Percentiles rank a stretch among this genome's conserved stretches.
phyloP scores from a whole-genome alignment of 2,113 vertebrate species.

The Lamprologus ornatipinnis region DNA sequence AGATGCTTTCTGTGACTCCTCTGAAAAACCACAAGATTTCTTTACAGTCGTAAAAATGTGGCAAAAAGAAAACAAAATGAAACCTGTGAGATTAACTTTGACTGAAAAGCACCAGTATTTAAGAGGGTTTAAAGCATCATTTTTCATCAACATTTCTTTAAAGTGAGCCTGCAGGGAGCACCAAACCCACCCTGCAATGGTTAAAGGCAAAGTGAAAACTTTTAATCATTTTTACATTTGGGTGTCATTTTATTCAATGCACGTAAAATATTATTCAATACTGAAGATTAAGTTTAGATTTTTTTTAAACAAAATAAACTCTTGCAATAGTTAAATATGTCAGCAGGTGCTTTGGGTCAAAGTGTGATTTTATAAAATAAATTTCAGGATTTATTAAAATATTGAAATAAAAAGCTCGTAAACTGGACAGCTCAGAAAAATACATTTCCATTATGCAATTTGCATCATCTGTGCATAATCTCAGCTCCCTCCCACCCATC shows the following conservation, averaged over 20 bases:
- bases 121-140: not conserved
- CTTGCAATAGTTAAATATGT: not conserved
- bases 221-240: not conserved
- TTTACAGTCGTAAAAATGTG: not conserved
- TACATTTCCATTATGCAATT: constrained; percentile 1
- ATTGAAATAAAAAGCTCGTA: not conserved
- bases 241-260: not conserved
- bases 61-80: not conserved
- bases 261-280: not conserved
- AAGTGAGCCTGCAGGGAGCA: not conserved
- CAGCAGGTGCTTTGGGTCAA: not conserved
- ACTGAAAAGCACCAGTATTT: not conserved
- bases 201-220: not conserved
- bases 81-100: not conserved
- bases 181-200: not conserved
- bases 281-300: not conserved
- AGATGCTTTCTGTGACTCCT: not conserved
- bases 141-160: not conserved
- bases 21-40: not conserved
- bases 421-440: not conserved
- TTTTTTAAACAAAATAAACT: not conserved
- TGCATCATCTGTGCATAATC: constrained; percentile 15
- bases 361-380: not conserved
- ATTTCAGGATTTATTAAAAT: not conserved
- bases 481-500: not conserved